Evolutionary conservation across 2,888 invertebrate genomes (phyloP).

Genomic region (Leptinotarsa haldemani): DNA sequence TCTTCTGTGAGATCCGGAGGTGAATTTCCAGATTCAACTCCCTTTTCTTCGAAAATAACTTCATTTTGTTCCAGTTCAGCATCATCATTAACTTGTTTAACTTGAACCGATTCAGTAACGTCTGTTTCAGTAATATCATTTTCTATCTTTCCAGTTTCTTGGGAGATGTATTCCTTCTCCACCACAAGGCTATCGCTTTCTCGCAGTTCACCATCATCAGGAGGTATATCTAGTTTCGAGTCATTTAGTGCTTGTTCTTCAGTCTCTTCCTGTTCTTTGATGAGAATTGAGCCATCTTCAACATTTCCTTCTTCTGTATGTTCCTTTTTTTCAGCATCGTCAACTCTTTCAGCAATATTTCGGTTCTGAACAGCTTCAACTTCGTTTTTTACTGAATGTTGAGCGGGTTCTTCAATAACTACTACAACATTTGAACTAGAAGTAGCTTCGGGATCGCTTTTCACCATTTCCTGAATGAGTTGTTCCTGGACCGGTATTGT

Average conservation of each 20-base stretch:
- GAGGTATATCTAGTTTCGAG: not conserved
- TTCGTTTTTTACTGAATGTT: too few relatives aligned
- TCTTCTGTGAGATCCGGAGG: not conserved
- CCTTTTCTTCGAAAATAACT: not conserved
- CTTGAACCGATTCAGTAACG: not conserved
- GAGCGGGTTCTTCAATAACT: not conserved
- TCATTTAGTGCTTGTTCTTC: not conserved
- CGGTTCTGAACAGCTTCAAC: too few relatives aligned
- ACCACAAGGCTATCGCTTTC: constrained; percentile 27
- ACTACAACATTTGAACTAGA: not conserved
- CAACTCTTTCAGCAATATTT: too few relatives aligned
- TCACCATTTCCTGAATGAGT: not conserved
- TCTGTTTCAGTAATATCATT: not conserved
- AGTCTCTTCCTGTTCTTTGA: not conserved
- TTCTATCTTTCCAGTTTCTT: constrained; percentile 7
- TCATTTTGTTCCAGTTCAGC: not conserved
- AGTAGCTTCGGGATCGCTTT: not conserved
- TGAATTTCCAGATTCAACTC: not conserved
- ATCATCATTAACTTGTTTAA: not conserved
- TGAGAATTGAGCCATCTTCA: not conserved
- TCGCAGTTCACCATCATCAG: constrained; percentile 20
- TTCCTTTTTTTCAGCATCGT: not conserved
- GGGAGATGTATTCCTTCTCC: constrained; percentile 13
- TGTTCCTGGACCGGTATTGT: constrained; percentile 52
- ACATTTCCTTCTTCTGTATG: not conserved